These are phyloP conservation scores for Caenorhabditis remanei DNA, from an alignment of 1,140 invertebrate genomes.

Conservation along the genomic window DNA sequence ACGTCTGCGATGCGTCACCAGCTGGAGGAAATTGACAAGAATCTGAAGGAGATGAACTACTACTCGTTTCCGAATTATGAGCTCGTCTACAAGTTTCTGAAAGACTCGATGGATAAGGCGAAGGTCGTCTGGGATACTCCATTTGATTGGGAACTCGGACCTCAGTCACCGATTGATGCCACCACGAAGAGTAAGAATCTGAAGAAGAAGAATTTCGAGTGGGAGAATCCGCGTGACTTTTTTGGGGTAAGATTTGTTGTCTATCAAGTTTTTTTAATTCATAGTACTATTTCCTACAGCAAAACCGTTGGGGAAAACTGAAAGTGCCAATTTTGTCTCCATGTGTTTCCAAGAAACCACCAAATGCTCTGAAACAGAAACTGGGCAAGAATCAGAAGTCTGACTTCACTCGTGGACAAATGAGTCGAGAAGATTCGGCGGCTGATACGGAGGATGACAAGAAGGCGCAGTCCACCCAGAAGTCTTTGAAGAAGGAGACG, in stretches of 20 bases:
- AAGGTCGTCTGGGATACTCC: slow-evolving; percentile 4
- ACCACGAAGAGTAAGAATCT: not conserved
- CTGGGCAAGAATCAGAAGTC: no score
- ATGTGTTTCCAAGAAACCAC: no score
- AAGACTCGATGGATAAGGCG: not conserved
- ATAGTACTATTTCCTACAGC: no score
- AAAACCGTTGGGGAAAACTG: no score
- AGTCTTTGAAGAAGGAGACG: no score
- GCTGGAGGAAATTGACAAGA: not conserved
- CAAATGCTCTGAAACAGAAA: no score
- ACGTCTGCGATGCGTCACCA: not conserved
- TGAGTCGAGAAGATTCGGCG: no score
- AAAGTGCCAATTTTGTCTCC: no score
- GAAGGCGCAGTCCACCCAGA: no score
- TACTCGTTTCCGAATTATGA: not conserved
- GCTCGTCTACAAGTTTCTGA: not conserved
- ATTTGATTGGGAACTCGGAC: not conserved
- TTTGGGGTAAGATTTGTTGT: not conserved
- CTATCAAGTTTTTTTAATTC: no score
- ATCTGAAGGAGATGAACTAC: not conserved
- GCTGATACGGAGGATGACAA: no score
- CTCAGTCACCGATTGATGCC: not conserved
- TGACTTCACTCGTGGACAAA: no score
- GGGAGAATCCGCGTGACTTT: not conserved
- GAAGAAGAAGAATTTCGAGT: not conserved